Evolutionary conservation across 2,797 vertebrate species (phyloP).

Genomic region (Muscicapa striata): DNA sequence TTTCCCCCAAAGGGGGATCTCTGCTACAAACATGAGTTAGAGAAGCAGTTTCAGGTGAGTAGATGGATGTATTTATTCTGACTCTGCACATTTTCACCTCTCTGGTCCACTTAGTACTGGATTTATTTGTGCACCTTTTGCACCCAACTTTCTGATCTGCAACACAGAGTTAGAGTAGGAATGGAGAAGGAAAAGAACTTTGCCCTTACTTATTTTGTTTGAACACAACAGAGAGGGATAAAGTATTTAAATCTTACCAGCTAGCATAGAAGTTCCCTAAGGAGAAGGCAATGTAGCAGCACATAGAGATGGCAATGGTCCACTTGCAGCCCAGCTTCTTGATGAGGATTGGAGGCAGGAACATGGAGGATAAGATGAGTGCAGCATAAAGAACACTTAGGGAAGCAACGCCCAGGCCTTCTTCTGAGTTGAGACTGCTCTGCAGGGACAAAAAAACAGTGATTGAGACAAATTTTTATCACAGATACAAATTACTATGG

Average conservation of each 20-base stretch:
- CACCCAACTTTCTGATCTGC: not conserved
- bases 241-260: slow-evolving; percentile 81
- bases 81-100: not conserved
- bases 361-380: slow-evolving; percentile 92
- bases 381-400: slow-evolving; percentile 90
- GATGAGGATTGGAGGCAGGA: slow-evolving; percentile 91
- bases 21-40: not conserved
- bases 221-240: not conserved
- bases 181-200: not conserved
- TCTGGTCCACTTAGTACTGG: not conserved
- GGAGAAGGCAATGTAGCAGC: slow-evolving; percentile 89
- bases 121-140: not conserved
- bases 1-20: not conserved
- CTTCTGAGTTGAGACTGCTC: slow-evolving; percentile 91
- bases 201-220: not conserved
- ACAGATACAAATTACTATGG: not conserved
- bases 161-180: not conserved
- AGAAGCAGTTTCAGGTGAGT: not conserved
- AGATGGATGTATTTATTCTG: not conserved
- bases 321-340: slow-evolving; percentile 94
- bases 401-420: slow-evolving; percentile 89
- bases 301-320: slow-evolving; percentile 89
- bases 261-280: slow-evolving; percentile 91
- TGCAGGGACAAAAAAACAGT: slow-evolving; percentile 55
- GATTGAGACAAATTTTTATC: not conserved